A percentile compares a stretch with the other conserved stretches of the same genome.
phyloP scores from a whole-genome alignment of 2,888 invertebrate genomes.

The Caenorhabditis macrosperma region DNA sequence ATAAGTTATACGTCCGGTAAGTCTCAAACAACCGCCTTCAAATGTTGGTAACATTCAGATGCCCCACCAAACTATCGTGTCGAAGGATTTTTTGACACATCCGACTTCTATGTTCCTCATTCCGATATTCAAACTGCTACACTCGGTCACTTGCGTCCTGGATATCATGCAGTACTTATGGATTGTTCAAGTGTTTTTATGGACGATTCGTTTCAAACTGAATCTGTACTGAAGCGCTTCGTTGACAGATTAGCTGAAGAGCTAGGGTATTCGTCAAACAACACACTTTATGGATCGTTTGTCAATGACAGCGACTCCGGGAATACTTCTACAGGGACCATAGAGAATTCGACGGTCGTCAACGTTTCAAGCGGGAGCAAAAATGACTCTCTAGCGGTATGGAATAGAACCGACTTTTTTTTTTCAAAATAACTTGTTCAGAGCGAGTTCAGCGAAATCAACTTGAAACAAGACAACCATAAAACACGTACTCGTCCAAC shows the following conservation, averaged over 20 bases:
- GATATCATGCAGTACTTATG: constrained; percentile 19
- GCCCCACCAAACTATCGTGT: not conserved
- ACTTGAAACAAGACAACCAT: not conserved
- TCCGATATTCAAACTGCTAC: constrained; percentile 9
- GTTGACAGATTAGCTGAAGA: constrained; percentile 23
- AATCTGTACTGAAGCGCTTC: constrained; percentile 4
- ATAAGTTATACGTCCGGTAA: constrained; percentile 5
- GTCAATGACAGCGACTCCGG: not conserved
- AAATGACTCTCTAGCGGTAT: not conserved
- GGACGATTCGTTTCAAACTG: constrained; percentile 18
- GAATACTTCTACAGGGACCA: no score
- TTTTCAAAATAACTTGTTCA: not conserved
- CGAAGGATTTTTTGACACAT: constrained; percentile 12
- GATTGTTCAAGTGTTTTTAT: constrained; percentile 25
- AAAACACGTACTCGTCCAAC: not conserved
- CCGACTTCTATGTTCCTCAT: not conserved
- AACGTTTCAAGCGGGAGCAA: no score
- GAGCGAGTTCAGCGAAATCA: not conserved
- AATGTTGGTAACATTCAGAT: constrained; percentile 1
- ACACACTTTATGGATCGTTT: constrained; percentile 28
- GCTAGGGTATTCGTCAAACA: constrained; percentile 3
- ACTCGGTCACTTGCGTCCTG: constrained; percentile 37
- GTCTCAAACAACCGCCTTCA: no score
- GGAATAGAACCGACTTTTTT: not conserved
- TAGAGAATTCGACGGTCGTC: no score